phyloP scores from a whole-genome alignment of 2,888 invertebrate species.

The Chymomyza fuscimana region DNA sequence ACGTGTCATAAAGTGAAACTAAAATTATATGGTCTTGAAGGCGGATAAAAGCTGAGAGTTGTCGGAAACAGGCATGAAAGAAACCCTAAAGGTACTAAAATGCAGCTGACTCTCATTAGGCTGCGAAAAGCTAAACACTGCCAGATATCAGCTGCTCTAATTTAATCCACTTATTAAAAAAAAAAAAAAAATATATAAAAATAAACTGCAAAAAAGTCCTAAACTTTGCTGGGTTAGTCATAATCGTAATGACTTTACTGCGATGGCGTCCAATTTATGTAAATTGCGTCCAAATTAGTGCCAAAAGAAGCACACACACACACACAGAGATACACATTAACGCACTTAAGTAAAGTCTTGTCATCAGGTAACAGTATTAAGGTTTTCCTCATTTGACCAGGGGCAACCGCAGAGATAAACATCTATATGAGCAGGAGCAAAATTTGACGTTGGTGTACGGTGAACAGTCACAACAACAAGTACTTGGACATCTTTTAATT shows the following conservation, averaged over 20 bases:
- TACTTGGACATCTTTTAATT: constrained; percentile 68
- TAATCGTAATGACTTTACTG: constrained; percentile 54
- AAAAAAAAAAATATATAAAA: not conserved
- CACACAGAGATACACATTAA: not conserved
- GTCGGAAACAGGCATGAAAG: not conserved
- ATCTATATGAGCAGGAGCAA: not conserved
- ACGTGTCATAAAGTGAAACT: constrained; percentile 1
- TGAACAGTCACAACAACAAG: not conserved
- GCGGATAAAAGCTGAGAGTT: not conserved
- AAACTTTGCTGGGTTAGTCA: constrained; percentile 56
- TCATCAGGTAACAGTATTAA: not conserved
- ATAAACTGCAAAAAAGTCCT: constrained; percentile 4
- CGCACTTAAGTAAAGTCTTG: not conserved
- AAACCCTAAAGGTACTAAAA: constrained; percentile 48
- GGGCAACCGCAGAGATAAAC: constrained; percentile 11
- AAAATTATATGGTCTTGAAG: not conserved
- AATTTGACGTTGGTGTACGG: not conserved
- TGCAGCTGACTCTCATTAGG: constrained; percentile 62
- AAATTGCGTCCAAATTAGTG: constrained; percentile 72
- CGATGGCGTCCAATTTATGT: constrained; percentile 50
- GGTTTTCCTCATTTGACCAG: constrained; percentile 15
- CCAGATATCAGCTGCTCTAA: constrained; percentile 15
- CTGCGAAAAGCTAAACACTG: constrained; percentile 3
- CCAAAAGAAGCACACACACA: constrained; percentile 22
- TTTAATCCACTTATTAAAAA: constrained; percentile 16